Conservation (phyloP, 2,888 invertebrate species). For the Hoplodrina ambigua region DNA sequence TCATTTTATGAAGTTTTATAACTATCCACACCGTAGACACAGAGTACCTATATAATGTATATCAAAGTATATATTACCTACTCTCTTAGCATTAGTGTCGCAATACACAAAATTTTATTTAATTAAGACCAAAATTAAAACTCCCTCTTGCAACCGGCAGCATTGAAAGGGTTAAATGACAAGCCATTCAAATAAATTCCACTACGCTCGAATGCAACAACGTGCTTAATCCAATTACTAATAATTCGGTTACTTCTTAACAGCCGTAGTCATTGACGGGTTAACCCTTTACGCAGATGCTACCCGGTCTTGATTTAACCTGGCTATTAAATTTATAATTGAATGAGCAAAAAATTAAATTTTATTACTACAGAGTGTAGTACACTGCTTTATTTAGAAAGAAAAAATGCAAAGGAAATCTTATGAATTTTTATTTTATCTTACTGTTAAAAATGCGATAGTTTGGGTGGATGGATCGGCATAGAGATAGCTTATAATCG, state of each 20-base stretch:
- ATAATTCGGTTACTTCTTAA: slow-evolving; percentile 81
- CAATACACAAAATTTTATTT: slow-evolving; percentile 58
- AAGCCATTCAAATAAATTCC: slow-evolving; percentile 83
- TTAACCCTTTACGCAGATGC: slow-evolving; percentile 84
- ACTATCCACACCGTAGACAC: too few relatives aligned
- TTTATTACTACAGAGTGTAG: too few relatives aligned
- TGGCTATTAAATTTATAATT: slow-evolving; percentile 50
- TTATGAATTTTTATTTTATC: too few relatives aligned
- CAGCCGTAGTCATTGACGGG: slow-evolving; percentile 73
- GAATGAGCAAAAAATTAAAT: slow-evolving; percentile 26
- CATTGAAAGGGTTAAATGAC: slow-evolving; percentile 80
- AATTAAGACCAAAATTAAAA: slow-evolving; percentile 66
- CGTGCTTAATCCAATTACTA: slow-evolving; percentile 81
- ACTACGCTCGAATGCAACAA: slow-evolving; percentile 76
- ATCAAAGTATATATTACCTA: neutral
- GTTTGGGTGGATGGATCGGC: too few relatives aligned
- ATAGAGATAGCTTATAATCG: too few relatives aligned
- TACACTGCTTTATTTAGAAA: too few relatives aligned
- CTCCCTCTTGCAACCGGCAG: slow-evolving; percentile 59
- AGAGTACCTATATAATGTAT: too few relatives aligned
- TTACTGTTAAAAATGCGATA: too few relatives aligned
- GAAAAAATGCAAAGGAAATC: too few relatives aligned
- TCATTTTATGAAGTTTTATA: too few relatives aligned
- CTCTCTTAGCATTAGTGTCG: slow-evolving; percentile 21
- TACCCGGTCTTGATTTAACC: slow-evolving; percentile 61